Conservation (phyloP, 2,113 vertebrate species). For the Notothenia rossii region DNA sequence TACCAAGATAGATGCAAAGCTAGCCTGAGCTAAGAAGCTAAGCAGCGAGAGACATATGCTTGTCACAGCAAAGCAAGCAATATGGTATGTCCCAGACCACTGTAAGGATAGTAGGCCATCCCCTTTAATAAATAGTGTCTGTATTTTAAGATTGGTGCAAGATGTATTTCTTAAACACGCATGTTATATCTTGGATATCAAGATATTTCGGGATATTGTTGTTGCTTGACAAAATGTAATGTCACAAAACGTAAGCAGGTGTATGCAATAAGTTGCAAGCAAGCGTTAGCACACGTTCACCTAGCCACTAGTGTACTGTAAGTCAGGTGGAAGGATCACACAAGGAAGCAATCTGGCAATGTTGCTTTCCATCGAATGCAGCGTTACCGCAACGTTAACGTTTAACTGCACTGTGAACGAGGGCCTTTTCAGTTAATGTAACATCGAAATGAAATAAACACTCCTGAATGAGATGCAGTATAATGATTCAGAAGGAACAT, state of each 20-base stretch:
- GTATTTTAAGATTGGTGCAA: constrained; percentile 19
- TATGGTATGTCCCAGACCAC: constrained; percentile 70
- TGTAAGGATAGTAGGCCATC: constrained; percentile 59
- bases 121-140: constrained; percentile 19
- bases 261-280: constrained; percentile 30
- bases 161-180: constrained; percentile 11
- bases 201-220: neutral
- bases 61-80: constrained; percentile 54
- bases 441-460: neutral
- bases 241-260: constrained; percentile 13
- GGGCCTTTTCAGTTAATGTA: neutral
- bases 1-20: constrained; percentile 4
- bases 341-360: constrained; percentile 36
- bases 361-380: constrained; percentile 2
- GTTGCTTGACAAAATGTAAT: neutral
- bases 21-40: constrained; percentile 35
- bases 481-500: neutral
- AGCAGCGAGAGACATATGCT: constrained; percentile 24
- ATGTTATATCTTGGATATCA: neutral
- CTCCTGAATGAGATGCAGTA: neutral
- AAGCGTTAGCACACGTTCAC: constrained; percentile 42
- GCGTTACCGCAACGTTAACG: neutral
- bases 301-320: constrained; percentile 46
- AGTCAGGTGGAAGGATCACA: constrained; percentile 59
- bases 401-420: neutral